Conservation (phyloP, 2,888 invertebrate genomes). For the Eudasyphora cyanicolor region DNA sequence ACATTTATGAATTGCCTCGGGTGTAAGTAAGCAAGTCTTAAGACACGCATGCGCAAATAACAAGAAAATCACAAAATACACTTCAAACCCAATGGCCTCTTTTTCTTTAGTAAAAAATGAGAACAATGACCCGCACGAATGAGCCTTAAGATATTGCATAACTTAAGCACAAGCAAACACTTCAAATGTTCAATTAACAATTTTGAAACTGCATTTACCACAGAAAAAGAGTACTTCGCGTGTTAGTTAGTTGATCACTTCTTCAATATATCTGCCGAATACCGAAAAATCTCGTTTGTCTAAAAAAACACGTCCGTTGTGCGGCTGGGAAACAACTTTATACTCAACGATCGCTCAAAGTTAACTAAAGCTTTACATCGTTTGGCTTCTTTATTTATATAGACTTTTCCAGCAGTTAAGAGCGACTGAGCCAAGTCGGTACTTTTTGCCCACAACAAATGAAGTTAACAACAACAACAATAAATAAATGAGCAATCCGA, state of each 20-base stretch:
- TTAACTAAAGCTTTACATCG: constrained; percentile 53
- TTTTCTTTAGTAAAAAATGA: too few species aligned
- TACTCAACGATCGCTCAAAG: constrained; percentile 51
- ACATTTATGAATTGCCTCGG: background rate
- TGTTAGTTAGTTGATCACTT: background rate
- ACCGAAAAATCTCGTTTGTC: background rate
- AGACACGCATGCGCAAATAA: background rate
- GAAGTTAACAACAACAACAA: background rate
- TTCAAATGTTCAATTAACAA: background rate
- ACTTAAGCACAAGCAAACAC: background rate
- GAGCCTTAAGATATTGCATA: background rate
- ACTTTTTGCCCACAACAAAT: background rate
- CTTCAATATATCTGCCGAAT: background rate
- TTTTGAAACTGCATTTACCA: background rate
- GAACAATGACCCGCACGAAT: too few species aligned
- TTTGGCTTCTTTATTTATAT: constrained; percentile 44
- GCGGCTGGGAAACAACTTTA: constrained; percentile 47
- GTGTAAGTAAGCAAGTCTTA: background rate
- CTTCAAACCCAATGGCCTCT: background rate
- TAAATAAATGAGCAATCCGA: background rate
- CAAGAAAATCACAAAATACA: background rate
- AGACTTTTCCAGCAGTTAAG: background rate
- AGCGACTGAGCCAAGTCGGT: background rate
- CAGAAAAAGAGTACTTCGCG: background rate
- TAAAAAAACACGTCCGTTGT: background rate